Percentiles rank a stretch among this genome's conserved stretches.
Conservation (phyloP, 2,113 vertebrate species). For the zebrafish (Danio rerio) region GRCz12tu NC_133186.1:14311501-14312000, state of each 20-base stretch:
- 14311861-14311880: too few relatives aligned
- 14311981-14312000: too few relatives aligned
- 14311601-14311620: not conserved
- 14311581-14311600: not conserved
- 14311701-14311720: not conserved
- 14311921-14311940: too few relatives aligned
- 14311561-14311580: not conserved
- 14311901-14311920: too few relatives aligned
- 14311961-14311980: too few relatives aligned
- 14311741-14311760: not conserved
- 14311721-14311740: not conserved
- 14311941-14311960: too few relatives aligned
- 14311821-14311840: too few relatives aligned
- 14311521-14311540: not conserved
- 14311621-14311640: not conserved
- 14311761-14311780: not conserved
- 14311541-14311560: not conserved
- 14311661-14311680: not conserved
- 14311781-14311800: too few relatives aligned
- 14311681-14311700: not conserved
- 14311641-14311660: constrained; percentile 9
- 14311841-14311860: too few relatives aligned
- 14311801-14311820: too few relatives aligned
- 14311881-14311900: too few relatives aligned
- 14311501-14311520: constrained; percentile 7